These are phyloP conservation scores for Ceratosolen fusciceps DNA, from an alignment of 1,140 invertebrate genomes.

Conservation along the genomic window DNA sequence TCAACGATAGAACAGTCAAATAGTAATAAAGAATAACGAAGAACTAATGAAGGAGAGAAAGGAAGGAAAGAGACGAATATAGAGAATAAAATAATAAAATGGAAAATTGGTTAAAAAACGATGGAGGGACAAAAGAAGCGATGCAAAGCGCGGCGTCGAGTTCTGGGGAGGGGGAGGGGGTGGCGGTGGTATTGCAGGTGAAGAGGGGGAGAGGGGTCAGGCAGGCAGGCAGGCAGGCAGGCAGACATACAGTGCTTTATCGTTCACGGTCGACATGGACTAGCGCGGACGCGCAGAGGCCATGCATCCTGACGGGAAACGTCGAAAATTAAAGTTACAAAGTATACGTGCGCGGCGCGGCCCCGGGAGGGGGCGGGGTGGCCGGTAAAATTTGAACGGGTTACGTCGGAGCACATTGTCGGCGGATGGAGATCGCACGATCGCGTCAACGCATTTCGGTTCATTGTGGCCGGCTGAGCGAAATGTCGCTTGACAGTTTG, in stretches of 20 bases:
- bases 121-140: not conserved
- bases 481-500: conserved; percentile 43
- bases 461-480: conserved; percentile 19
- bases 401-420: conserved; percentile 18
- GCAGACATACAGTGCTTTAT: not conserved
- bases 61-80: not conserved
- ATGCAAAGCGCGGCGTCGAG: conserved; percentile 13
- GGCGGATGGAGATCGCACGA: conserved; percentile 10
- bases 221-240: not conserved
- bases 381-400: not conserved
- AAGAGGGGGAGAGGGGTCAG: not conserved
- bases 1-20: conserved; percentile 11
- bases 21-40: not conserved
- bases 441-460: conserved; percentile 46
- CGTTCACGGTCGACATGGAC: not conserved
- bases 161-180: no score
- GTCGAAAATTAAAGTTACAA: conserved; percentile 4
- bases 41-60: not conserved
- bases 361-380: not conserved
- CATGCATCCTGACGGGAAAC: not conserved
- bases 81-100: not conserved
- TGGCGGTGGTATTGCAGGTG: conserved; percentile 35
- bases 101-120: no score
- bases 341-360: not conserved
- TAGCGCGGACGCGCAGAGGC: not conserved